Evolutionary conservation across 2,797 vertebrate species (phyloP).

Genomic region (Margarornis squamiger): DNA sequence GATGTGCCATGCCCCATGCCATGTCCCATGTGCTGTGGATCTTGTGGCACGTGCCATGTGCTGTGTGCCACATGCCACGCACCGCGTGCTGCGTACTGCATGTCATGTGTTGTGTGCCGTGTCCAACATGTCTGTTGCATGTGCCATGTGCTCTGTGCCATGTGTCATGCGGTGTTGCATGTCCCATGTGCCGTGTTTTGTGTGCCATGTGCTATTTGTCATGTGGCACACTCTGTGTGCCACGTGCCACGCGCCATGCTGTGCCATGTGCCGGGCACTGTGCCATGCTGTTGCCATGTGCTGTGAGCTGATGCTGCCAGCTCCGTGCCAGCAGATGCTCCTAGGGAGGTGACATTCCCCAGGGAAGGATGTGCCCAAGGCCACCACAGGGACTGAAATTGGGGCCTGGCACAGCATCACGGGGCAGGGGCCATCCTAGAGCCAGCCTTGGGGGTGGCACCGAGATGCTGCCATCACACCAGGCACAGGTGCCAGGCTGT

Average conservation of each 20-base stretch:
- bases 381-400: not conserved
- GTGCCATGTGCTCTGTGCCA: not conserved
- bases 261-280: rapidly evolving
- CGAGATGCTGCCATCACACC: rapidly evolving
- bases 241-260: rapidly evolving
- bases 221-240: rapidly evolving
- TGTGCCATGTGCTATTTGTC: not conserved
- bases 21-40: too few relatives aligned
- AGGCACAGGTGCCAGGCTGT: not conserved
- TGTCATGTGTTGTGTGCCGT: too few relatives aligned
- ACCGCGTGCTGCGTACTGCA: too few relatives aligned
- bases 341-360: not conserved
- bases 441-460: rapidly evolving
- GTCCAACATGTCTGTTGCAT: too few relatives aligned
- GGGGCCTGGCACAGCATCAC: rapidly evolving
- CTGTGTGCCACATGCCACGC: too few relatives aligned
- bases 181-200: not conserved
- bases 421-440: not conserved
- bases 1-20: too few relatives aligned
- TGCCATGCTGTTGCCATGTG: not conserved
- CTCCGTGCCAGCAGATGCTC: not conserved
- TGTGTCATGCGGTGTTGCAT: not conserved
- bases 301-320: not conserved
- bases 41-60: too few relatives aligned
- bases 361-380: not conserved